Evolutionary conservation across 1,140 invertebrate genomes (phyloP), one percentile per base, ranked within the genome.

Genomic region (Psix sp.): DNA sequence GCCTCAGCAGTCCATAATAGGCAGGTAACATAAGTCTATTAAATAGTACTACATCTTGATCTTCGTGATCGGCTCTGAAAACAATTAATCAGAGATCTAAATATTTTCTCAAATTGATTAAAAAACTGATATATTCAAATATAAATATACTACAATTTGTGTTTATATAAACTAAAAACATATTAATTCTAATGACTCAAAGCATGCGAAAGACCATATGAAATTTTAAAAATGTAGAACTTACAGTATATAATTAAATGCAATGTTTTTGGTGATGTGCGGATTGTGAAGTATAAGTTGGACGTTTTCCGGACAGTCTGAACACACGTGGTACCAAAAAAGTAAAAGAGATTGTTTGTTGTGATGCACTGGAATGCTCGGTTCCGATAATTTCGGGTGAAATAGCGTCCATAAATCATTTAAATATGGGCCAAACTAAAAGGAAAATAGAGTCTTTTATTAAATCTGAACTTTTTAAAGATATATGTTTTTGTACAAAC

Each of bases 241-340:
- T 93, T 89, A 97, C 95, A 98, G 87, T 84, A 98, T 98, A 84
- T 98, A 98, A 87, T 97, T 98, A 89, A 97, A 98, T 74, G 95
- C 95, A 84, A 98, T 96, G 81, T 98, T 97, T 85, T 95, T 97
- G 59, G 89, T 94, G 70, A 95, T 93, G 81, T 92, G 91, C 66
- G 90, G 91, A 87, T 95, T 95, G 71, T 92, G 91, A 49, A 95
- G 90, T 74, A 97, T 95, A 21, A 94, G 89, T 78, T 95, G 91
- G 26, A 97, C 92, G 86, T 97, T 98, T 86, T 98, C 96, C 0
- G 94, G 93, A 85, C 96, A 98, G 82, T 98, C 96, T 2, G 93
- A 90, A 77, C 94, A 95, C 6, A 95, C 95, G 54, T 96, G 93
- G 87, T 97, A 94, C 95, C 95, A 97, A 87, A 97, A 98, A 26